Percentiles rank a stretch among this genome's conserved stretches.
Evolutionary conservation across 2,797 vertebrate genomes (phyloP).

Genomic region (Myotis daubentonii): DNA sequence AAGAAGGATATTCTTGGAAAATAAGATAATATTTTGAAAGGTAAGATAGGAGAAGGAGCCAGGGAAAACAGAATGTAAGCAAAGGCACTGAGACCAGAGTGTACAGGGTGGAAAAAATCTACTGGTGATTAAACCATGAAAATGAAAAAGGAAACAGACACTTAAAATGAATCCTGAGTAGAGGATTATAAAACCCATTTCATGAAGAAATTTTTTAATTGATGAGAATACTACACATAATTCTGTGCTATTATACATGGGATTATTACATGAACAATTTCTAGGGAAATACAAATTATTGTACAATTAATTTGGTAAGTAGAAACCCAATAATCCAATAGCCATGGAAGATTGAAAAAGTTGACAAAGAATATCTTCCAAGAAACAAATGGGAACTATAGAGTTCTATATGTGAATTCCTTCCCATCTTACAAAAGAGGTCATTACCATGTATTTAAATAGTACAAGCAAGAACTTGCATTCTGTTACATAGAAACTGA

Average conservation of each 20-base stretch:
- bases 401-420: background rate
- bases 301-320: background rate
- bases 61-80: background rate
- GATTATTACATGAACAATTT: constrained; percentile 6
- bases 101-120: background rate
- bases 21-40: background rate
- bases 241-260: background rate
- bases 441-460: background rate
- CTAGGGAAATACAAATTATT: background rate
- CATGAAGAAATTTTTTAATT: background rate
- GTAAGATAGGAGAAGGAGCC: background rate
- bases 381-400: background rate
- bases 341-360: background rate
- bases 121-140: background rate
- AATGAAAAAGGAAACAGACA: background rate
- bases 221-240: background rate
- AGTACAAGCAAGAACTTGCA: background rate
- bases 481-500: background rate
- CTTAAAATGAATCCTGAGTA: background rate
- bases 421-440: background rate
- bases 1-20: background rate
- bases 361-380: background rate
- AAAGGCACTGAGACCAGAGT: background rate
- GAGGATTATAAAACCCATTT: background rate
- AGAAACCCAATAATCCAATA: background rate